Evolutionary conservation across 2,888 invertebrate species (phyloP).

Genomic region (Meghimatium bilineatum): DNA sequence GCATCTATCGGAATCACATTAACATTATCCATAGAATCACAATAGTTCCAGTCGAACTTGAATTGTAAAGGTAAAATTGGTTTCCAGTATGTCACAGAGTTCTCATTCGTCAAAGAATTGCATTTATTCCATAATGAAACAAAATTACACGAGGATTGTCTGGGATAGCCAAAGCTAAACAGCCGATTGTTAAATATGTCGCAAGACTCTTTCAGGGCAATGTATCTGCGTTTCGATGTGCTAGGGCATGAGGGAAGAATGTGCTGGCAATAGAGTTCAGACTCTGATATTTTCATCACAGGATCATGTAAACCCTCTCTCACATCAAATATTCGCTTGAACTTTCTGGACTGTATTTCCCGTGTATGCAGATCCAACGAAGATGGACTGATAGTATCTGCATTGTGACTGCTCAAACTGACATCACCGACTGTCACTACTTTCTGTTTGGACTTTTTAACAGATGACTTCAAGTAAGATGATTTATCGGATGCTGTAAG

Average conservation of each 20-base stretch:
- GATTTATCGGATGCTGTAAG: background rate
- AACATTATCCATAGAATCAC: background rate
- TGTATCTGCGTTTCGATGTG: background rate
- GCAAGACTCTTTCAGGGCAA: background rate
- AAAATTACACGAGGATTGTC: background rate
- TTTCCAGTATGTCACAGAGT: background rate
- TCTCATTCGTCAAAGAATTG: background rate
- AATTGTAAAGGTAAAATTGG: background rate
- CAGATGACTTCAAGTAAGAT: background rate
- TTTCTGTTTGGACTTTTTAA: background rate
- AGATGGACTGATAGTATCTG: background rate
- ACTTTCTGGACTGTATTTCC: background rate
- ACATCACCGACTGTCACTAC: background rate
- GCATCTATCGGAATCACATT: no score
- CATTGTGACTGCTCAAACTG: background rate
- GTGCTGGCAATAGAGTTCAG: background rate
- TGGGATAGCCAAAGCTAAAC: background rate
- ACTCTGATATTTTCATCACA: background rate
- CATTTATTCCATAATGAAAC: background rate
- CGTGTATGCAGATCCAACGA: background rate
- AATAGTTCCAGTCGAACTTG: background rate
- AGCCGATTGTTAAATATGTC: background rate
- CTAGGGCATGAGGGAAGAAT: background rate
- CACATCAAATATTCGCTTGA: background rate
- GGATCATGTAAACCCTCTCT: background rate